Base-by-base conservation (phyloP, 2,888 invertebrate species). In the Autographa gamma region DNA sequence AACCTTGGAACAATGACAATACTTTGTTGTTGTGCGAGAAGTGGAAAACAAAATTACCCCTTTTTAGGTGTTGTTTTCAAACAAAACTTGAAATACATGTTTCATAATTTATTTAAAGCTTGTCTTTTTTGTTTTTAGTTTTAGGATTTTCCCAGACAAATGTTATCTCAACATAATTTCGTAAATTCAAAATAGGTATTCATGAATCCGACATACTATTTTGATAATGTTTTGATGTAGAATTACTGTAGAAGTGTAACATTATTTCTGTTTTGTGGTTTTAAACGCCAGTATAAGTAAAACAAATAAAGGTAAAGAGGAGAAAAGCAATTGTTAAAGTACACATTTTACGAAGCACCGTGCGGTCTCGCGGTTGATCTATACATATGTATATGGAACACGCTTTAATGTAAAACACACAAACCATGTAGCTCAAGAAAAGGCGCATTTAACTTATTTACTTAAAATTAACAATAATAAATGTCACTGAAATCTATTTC, bases 81-180 rank as follows among this genome's bases (percentile, higher is more conserved):
- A 48, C 48, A 48, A 48, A 48, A 6, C 48, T 48, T 48, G n/a
- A 48, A 48, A n/a, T 48, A 48, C 48, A n/a, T 48, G n/a, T n/a
- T 48, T 6, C n/a, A n/a, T n/a, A 48, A 7, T 48, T 6, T n/a
- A n/a, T 48, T 48, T 48, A 7, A 14, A 43, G 43, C 43, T 43
- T n/a, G 48, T 38, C 48, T n/a, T n/a, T 48, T n/a, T 43, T 14
- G 14, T 16, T 43, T 43, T 13, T 13, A 41, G 41, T 13, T 41
- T 11, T 41, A 16, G 16, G 6, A n/a, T n/a, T 6, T 48, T 48
- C 1, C 0, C n/a, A 48, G 7, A 48, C 48, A 43, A 14, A 5
- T 48, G n/a, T 48, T 48, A 48, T 48, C n/a, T 5, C 16, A 4
- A 43, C 4, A 43, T 5, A 9, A 41, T 41, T 41, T 41, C 41